A percentile compares a stretch with the other conserved stretches of the same genome.
These are phyloP conservation scores for Drosophila neocordata DNA, from an alignment of 1,140 invertebrate species.

Conservation along the genomic window DNA sequence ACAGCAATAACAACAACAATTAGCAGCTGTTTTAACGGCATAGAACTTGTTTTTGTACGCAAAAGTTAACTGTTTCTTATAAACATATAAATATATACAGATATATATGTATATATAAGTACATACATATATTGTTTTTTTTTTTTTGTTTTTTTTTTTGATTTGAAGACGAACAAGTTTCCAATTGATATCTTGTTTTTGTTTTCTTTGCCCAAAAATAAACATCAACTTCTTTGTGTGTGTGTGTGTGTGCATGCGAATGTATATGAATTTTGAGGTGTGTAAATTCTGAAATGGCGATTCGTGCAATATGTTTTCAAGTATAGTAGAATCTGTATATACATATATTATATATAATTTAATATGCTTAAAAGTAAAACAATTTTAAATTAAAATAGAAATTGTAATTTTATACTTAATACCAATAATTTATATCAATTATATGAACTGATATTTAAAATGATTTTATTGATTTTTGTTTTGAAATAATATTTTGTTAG, in stretches of 20 bases:
- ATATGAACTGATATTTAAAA: too few species aligned
- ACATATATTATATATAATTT: background rate
- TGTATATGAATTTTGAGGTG: slow-evolving; percentile 1
- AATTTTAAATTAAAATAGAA: too few species aligned
- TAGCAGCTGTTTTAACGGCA: slow-evolving; percentile 21
- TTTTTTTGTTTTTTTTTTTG: slow-evolving; percentile 18
- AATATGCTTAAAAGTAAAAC: too few species aligned
- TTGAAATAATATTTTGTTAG: too few species aligned
- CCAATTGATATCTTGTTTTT: slow-evolving; percentile 16
- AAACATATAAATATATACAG: slow-evolving; percentile 13
- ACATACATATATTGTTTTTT: background rate
- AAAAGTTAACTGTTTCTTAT: slow-evolving; percentile 71
- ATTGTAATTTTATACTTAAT: too few species aligned
- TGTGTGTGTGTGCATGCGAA: background rate
- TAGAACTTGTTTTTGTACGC: slow-evolving; percentile 62
- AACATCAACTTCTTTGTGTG: slow-evolving; percentile 21
- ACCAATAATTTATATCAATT: too few species aligned
- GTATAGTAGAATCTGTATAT: background rate
- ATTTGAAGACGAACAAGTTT: slow-evolving; percentile 31
- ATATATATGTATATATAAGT: slow-evolving; percentile 20
- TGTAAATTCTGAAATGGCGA: slow-evolving; percentile 8
- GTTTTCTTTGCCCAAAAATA: slow-evolving; percentile 22
- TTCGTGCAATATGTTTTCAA: background rate
- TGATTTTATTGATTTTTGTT: too few species aligned
- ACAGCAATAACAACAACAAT: slow-evolving; percentile 45